phyloP scores from a whole-genome alignment of 2,797 vertebrate species.

The Crenuchus spilurus region DNA sequence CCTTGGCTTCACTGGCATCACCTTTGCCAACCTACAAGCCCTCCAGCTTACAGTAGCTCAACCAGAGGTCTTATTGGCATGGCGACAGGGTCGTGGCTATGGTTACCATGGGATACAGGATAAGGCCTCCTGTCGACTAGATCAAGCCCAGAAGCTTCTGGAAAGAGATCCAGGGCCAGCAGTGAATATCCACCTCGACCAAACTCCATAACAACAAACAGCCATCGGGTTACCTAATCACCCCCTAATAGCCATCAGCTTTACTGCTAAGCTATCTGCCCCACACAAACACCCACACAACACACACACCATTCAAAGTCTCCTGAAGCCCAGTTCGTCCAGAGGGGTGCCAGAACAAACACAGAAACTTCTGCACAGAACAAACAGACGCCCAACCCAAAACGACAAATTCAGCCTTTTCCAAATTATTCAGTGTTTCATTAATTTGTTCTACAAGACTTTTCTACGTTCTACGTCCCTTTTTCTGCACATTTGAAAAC shows the following conservation, averaged over 20 bases:
- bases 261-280: conserved; percentile 50
- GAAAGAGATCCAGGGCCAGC: conserved; percentile 43
- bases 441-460: not conserved
- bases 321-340: conserved; percentile 32
- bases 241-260: conserved; percentile 55
- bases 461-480: too few relatives aligned
- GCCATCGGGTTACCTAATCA: conserved; percentile 58
- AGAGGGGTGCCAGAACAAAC: conserved; percentile 25
- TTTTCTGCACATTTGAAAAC: too few relatives aligned
- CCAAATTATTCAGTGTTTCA: not conserved
- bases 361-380: conserved; percentile 40
- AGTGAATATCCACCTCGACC: conserved; percentile 45
- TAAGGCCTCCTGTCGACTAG: conserved; percentile 56
- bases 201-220: conserved; percentile 54
- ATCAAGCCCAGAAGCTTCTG: conserved; percentile 49
- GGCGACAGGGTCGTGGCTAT: conserved; percentile 44
- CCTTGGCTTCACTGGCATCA: conserved; percentile 33
- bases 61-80: conserved; percentile 42
- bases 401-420: not conserved
- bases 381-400: not conserved
- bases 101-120: conserved; percentile 57
- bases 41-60: conserved; percentile 55
- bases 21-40: conserved; percentile 46
- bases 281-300: conserved; percentile 38
- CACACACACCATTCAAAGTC: conserved; percentile 41